phyloP scores from a whole-genome alignment of 1,140 invertebrate genomes.

The Globodera rostochiensis region DNA sequence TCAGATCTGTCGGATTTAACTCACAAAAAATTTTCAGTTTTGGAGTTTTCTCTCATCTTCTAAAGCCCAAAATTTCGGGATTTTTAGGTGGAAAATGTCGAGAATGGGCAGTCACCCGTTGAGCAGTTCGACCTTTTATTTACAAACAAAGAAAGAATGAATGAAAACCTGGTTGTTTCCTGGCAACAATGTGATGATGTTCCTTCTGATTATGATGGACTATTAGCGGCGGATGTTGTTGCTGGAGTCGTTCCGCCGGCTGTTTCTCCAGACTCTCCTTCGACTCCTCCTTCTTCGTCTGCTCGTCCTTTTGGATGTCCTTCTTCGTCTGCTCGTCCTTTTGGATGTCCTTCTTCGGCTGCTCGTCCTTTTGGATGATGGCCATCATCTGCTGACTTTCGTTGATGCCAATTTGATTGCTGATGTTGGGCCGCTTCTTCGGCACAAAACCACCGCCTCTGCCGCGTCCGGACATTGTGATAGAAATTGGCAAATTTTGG shows the following conservation, averaged over 20 bases:
- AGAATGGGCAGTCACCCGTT: too few relatives aligned
- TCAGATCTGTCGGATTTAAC: too few relatives aligned
- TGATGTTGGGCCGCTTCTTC: not conserved
- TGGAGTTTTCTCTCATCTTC: too few relatives aligned
- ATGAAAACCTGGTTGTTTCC: not conserved
- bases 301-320: too few relatives aligned
- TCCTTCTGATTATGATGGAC: not conserved
- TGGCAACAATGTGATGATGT: not conserved
- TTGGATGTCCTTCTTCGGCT: not conserved
- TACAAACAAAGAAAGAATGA: too few relatives aligned
- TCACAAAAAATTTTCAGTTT: too few relatives aligned
- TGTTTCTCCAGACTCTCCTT: too few relatives aligned
- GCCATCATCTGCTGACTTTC: not conserved
- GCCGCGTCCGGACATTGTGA: not conserved
- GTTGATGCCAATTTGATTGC: not conserved
- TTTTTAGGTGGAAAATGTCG: too few relatives aligned
- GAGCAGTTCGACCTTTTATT: too few relatives aligned
- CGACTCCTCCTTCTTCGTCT: too few relatives aligned
- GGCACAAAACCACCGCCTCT: not conserved
- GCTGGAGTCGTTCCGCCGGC: not conserved
- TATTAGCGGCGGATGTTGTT: not conserved
- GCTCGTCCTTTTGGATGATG: not conserved
- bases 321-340: not conserved
- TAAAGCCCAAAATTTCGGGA: too few relatives aligned
- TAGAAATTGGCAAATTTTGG: not conserved